Evolutionary conservation across 1,140 invertebrate genomes (phyloP).

Genomic region (Dendroctonus ponderosae): DNA sequence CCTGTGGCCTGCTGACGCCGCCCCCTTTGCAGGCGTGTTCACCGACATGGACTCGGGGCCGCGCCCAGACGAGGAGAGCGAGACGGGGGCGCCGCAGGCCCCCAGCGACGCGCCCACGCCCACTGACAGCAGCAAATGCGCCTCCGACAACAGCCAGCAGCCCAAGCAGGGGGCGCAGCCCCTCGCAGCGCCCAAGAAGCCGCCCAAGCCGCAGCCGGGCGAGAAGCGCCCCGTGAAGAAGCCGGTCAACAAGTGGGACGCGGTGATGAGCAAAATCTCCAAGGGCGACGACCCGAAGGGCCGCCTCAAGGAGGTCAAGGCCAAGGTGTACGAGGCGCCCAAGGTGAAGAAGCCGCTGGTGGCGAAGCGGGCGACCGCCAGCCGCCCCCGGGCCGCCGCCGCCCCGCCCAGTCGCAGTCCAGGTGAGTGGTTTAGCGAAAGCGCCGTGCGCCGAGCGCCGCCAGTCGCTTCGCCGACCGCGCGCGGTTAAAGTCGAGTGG

Average conservation of each 20-base stretch:
- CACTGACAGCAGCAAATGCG: conserved; percentile 47
- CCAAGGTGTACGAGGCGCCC: conserved; percentile 59
- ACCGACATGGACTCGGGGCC: conserved; percentile 71
- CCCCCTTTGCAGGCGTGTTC: conserved; percentile 57
- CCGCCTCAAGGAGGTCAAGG: conserved; percentile 75
- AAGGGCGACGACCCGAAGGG: conserved; percentile 68
- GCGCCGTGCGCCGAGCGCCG: no score
- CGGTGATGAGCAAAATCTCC: conserved; percentile 77
- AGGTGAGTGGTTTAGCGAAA: no score
- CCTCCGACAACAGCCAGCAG: conserved; percentile 49
- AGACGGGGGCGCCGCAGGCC: conserved; percentile 39
- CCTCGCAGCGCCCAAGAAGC: conserved; percentile 58
- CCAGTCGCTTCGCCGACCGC: no score
- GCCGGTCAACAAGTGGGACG: conserved; percentile 67
- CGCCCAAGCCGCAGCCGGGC: conserved; percentile 44
- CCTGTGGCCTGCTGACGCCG: no score
- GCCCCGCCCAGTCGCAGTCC: no score
- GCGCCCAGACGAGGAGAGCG: conserved; percentile 42
- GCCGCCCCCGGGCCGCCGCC: no score
- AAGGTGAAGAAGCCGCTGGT: no score
- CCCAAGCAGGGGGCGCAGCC: conserved; percentile 41
- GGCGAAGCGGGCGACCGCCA: no score
- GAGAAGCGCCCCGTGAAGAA: conserved; percentile 45
- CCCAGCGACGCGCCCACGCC: conserved; percentile 29
- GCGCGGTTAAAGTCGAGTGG: no score